A percentile compares a stretch with the other conserved stretches of the same genome.
These are phyloP conservation scores for Sacculina carcini DNA, from an alignment of 2,888 invertebrate species.

Conservation along the genomic window DNA sequence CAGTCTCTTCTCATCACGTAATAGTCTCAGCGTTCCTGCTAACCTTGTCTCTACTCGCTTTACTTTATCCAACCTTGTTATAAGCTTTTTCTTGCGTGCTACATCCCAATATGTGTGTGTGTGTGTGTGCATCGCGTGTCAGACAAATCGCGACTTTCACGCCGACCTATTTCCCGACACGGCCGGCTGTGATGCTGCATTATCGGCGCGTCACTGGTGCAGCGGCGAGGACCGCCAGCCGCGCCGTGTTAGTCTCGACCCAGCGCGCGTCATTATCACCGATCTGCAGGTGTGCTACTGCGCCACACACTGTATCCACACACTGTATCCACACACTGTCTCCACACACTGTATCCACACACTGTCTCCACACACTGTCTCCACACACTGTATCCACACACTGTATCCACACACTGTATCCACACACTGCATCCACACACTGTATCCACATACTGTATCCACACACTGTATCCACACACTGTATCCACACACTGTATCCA, in stretches of 20 bases:
- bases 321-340: too few species aligned
- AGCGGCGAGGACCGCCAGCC: constrained; percentile 45
- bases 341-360: too few species aligned
- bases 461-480: too few species aligned
- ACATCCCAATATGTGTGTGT: neutral
- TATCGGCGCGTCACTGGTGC: constrained; percentile 58
- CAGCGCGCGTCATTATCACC: constrained; percentile 31
- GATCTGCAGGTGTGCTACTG: constrained; percentile 8
- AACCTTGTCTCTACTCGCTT: neutral
- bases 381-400: too few species aligned
- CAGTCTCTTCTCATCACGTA: neutral
- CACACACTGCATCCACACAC: too few species aligned
- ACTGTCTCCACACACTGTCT: too few species aligned
- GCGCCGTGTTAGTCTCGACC: constrained; percentile 56
- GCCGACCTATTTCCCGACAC: constrained; percentile 83
- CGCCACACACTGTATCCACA: too few species aligned
- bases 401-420: too few species aligned
- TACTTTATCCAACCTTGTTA: neutral
- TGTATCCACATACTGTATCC: too few species aligned
- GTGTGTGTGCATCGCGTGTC: constrained; percentile 15
- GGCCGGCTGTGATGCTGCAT: constrained; percentile 44
- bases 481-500: too few species aligned
- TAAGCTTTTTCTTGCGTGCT: neutral
- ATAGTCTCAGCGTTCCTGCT: neutral
- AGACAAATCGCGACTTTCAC: constrained; percentile 82